Conservation (phyloP, 64 coral and sea anemone species). For the Actinia equina region DNA sequence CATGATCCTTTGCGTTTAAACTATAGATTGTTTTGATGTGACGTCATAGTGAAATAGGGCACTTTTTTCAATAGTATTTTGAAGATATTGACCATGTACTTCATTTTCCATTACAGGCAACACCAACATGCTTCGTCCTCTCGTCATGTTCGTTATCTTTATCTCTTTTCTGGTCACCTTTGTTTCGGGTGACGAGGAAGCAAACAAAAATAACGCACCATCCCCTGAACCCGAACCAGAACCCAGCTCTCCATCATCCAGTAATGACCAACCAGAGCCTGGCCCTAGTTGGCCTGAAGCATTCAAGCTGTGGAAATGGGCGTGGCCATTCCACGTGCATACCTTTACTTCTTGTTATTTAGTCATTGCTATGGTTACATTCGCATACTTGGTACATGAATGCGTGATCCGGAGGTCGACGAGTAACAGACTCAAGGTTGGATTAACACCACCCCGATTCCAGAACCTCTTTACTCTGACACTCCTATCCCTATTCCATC, state of each 20-base stretch:
- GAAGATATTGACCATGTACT: too few relatives aligned
- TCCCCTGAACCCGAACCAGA: not conserved
- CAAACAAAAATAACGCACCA: not conserved
- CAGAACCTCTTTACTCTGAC: constrained; percentile 44
- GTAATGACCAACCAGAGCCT: constrained; percentile 40
- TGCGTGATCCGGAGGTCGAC: not conserved
- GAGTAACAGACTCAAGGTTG: constrained; percentile 43
- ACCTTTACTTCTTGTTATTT: constrained; percentile 28
- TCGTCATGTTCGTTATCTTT: not conserved
- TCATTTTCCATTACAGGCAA: too few relatives aligned
- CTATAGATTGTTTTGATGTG: too few relatives aligned
- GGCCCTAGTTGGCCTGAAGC: constrained; percentile 51
- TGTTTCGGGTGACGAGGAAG: not conserved
- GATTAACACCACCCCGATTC: constrained; percentile 46
- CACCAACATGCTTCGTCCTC: not conserved
- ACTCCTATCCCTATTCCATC: constrained; percentile 15
- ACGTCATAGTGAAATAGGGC: too few relatives aligned
- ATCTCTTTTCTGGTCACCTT: not conserved
- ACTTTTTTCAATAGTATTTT: too few relatives aligned
- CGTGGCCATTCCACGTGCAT: constrained; percentile 62
- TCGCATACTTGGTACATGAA: not conserved
- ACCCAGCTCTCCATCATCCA: not conserved
- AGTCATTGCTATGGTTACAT: not conserved
- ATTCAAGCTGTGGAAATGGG: constrained; percentile 46
- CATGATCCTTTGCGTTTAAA: too few relatives aligned